Evolutionary conservation across 2,113 vertebrate genomes (phyloP).

Genomic region (Micromys minutus): DNA sequence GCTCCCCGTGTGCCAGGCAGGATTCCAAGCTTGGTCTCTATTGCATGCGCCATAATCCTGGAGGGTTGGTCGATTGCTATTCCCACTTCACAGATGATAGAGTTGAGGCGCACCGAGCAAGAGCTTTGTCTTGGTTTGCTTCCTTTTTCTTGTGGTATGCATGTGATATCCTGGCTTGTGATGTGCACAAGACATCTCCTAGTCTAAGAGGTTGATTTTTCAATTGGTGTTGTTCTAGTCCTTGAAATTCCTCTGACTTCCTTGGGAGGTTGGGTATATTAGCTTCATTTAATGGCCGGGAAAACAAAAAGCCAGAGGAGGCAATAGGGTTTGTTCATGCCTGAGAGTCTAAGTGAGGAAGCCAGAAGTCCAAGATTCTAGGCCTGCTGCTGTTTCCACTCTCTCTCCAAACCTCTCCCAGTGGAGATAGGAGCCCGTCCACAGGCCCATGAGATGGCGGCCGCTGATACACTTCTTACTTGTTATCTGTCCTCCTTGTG

Average conservation of each 20-base stretch:
- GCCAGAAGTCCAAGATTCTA: not conserved
- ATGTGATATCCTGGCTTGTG: not conserved
- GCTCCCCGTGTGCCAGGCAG: not conserved
- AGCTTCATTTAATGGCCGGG: not conserved
- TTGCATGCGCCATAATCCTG: not conserved
- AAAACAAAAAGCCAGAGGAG: not conserved
- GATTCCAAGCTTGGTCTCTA: not conserved
- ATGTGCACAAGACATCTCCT: not conserved
- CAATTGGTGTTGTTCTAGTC: not conserved
- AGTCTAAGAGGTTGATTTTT: not conserved
- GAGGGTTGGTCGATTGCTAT: not conserved
- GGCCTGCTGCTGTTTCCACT: not conserved
- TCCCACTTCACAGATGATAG: slow-evolving; percentile 24
- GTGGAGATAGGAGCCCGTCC: not conserved
- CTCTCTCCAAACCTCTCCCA: rapidly evolving
- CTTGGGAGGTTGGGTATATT: not conserved
- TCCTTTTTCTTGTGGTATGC: not conserved
- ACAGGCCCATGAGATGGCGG: rapidly evolving
- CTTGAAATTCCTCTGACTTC: not conserved
- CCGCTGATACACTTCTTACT: not conserved
- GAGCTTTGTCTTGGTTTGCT: not conserved
- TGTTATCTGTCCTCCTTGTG: not conserved
- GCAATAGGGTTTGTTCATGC: not conserved
- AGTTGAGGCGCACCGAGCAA: not conserved
- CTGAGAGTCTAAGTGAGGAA: not conserved